phyloP scores from a whole-genome alignment of 1,140 invertebrate species.

The Calephelis virginiensis region DNA sequence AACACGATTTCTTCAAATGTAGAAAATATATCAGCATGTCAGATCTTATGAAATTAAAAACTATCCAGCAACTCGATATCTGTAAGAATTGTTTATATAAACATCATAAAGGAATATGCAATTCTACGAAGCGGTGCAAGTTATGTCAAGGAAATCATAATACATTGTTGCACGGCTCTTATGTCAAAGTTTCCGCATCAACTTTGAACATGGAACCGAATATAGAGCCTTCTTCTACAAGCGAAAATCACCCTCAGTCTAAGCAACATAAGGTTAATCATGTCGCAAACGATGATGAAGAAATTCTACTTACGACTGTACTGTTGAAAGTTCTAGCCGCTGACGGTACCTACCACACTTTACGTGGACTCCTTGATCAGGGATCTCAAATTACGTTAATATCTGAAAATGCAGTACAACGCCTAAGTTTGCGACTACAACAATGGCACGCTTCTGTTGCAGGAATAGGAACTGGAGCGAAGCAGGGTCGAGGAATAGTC shows the following conservation, averaged over 20 bases:
- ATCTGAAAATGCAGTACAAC: slow-evolving; percentile 21
- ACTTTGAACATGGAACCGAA: too few relatives aligned
- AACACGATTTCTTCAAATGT: too few relatives aligned
- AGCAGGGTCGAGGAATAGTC: too few relatives aligned
- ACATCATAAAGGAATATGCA: slow-evolving; percentile 14
- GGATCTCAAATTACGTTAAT: slow-evolving; percentile 20
- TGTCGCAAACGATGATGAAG: too few relatives aligned
- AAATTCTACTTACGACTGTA: too few relatives aligned
- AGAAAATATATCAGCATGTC: slow-evolving; percentile 13
- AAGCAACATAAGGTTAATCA: too few relatives aligned
- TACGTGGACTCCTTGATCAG: slow-evolving; percentile 24
- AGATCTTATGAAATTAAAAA: too few relatives aligned
- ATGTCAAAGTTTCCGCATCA: too few relatives aligned
- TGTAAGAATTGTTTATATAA: too few relatives aligned
- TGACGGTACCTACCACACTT: slow-evolving; percentile 20
- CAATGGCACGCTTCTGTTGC: slow-evolving; percentile 14
- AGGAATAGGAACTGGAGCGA: too few relatives aligned
- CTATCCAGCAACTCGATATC: too few relatives aligned
- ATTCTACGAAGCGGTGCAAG: slow-evolving; percentile 18
- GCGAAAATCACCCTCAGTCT: slow-evolving; percentile 15
- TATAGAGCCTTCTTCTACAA: neutral
- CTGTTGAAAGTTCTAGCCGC: slow-evolving; percentile 19
- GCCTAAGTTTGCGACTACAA: slow-evolving; percentile 15
- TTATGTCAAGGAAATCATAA: slow-evolving; percentile 18
- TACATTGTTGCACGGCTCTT: slow-evolving; percentile 24